Evolutionary conservation across 2,888 invertebrate species (phyloP), one percentile per base, ranked within the genome.

Genomic region (Teleiodes luculella): DNA sequence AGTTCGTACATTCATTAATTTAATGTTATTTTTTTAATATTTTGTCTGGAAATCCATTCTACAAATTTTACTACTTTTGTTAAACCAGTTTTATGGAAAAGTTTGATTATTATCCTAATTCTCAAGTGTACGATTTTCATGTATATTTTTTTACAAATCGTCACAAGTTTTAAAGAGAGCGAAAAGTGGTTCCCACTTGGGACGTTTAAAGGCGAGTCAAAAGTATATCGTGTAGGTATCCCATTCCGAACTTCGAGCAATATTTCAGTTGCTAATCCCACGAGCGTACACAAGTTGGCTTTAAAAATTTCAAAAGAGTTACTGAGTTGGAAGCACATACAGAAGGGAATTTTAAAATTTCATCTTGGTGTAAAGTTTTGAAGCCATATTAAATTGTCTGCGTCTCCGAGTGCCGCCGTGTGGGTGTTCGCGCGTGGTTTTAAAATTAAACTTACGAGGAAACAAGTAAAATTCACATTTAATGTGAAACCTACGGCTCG

Each of bases 361-460:
- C 50, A 41, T 41, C 43, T 49, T 43, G 33, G 50, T 36, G 24
- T 28, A 39, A 47, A 50, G 50, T 50, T 50, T 50, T 50, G 20
- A 13, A 37, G 50, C 37, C 10, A 37, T 51, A 55, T 55, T 46
- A 55, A 55, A 55, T 51, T 46, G 48, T 49, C 46, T 30, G 51
- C 45, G 50, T 33, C 43, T 20, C 11, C 13, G 5, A 28, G 14
- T 37, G 6, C 14, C n/a, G 41, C n/a, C 24, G 24, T 24, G 24
- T 24, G 24, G 24, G 24, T 24, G 24, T 24, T 24, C 28, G 18
- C 20, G 39, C n/a, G 45, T 18, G 36, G 54, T 35, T 49, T 55
- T 30, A 37, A 55, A 55, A 55, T 55, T 55, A 46, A 55, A 55
- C 45, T 51, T 46, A 46, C n/a, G 33, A 16, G 47, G 20, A 20